phyloP scores from a whole-genome alignment of 1,140 invertebrate genomes.

The Coptotermes formosanus region DNA sequence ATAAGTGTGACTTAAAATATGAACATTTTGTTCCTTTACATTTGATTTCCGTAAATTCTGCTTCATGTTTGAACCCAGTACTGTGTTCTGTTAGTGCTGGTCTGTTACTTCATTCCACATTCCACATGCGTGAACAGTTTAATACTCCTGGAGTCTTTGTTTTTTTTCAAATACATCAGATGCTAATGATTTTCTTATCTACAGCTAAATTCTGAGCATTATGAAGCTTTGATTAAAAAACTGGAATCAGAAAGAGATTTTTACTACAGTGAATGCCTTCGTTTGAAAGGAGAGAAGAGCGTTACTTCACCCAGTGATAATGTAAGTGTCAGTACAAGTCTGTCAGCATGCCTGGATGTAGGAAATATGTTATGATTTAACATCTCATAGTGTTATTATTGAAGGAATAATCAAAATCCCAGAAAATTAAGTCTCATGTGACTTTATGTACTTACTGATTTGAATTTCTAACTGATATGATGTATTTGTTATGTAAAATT shows the following conservation, averaged over 20 bases:
- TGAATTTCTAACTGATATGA: no score
- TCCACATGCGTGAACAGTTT: background rate
- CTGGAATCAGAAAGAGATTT: slow-evolving; percentile 52
- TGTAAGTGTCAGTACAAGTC: background rate
- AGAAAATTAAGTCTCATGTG: background rate
- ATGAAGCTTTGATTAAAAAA: slow-evolving; percentile 40
- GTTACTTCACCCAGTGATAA: slow-evolving; percentile 31
- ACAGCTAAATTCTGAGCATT: background rate
- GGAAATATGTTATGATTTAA: background rate
- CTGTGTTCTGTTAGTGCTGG: background rate
- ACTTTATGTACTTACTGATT: no score
- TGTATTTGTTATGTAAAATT: no score
- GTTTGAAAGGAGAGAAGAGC: slow-evolving; percentile 46
- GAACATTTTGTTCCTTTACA: background rate
- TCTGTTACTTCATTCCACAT: background rate
- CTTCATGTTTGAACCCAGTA: background rate
- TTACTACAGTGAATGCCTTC: slow-evolving; percentile 52
- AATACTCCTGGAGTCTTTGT: no score
- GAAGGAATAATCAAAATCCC: background rate
- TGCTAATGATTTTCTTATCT: slow-evolving; percentile 21
- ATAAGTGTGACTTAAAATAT: background rate
- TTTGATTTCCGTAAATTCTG: background rate
- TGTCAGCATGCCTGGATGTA: no score
- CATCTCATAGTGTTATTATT: background rate
- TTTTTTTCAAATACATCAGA: background rate